These are phyloP conservation scores for Podarcis lilfordi DNA, from an alignment of 2,797 vertebrate species.

Conservation along the genomic window DNA sequence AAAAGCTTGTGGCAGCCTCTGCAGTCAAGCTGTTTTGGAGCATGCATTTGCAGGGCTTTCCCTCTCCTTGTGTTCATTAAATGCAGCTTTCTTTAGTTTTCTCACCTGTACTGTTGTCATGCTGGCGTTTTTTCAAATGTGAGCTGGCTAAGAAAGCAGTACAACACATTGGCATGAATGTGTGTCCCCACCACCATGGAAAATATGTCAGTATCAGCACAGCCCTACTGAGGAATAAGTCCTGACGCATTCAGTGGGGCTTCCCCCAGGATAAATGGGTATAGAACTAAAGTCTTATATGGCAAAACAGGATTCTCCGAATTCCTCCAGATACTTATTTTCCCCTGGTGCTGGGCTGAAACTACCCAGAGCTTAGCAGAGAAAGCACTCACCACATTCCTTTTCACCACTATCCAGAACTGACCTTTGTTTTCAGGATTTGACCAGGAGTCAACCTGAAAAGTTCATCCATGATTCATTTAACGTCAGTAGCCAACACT, in stretches of 20 bases:
- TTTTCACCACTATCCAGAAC: neutral
- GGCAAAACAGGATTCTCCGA: neutral
- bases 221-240: neutral
- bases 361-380: neutral
- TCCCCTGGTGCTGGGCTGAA: neutral
- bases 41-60: conserved; percentile 12
- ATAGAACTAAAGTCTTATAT: neutral
- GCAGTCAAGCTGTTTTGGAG: conserved; percentile 25
- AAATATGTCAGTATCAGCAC: neutral
- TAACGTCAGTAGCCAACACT: neutral
- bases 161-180: neutral
- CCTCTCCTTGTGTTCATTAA: neutral
- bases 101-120: neutral
- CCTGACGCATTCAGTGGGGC: neutral
- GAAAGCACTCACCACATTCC: no score
- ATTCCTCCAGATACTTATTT: neutral
- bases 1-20: conserved; percentile 24
- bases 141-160: neutral
- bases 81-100: conserved; percentile 23
- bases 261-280: neutral
- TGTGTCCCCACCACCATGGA: neutral
- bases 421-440: neutral
- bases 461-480: neutral
- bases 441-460: neutral
- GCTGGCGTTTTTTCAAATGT: neutral